Evolutionary conservation across 2,797 vertebrate genomes (phyloP), one percentile per base, ranked within the genome.

Genomic region (Trachops cirrhosus): DNA sequence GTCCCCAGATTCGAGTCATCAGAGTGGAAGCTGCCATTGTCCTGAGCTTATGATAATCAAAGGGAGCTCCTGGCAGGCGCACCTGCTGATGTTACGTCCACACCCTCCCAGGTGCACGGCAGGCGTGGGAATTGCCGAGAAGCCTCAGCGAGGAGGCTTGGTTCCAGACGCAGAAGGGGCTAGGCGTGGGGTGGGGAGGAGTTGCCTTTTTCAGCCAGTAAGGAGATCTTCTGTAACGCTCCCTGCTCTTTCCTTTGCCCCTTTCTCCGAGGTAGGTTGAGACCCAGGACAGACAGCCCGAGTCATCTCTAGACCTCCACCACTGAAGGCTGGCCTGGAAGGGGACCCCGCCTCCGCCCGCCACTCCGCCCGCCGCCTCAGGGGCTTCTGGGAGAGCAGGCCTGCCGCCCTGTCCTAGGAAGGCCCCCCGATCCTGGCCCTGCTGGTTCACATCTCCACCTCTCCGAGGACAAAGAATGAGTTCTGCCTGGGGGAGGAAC

Each of bases 381-480:
- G 48, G 85, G 94, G 48, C 91, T 46, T 52, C 19, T 34, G 19
- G 91, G 97, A 97, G 96, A 84, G 85, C 18, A 1, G 48, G 64
- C 57, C 74, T 21, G 41, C 12, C 9, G 0, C n/a, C 86, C 89
- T 67, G 84, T 89, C 82, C 84, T 48, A 52, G 26, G 41, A 80
- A 54, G 95, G 39, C 90, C 86, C 86, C 86, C 87, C 0, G 2
- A 8, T n/a, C 4, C 14, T 12, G 46, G 83, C 12, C 39, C 12
- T 34, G 83, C 82, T 71, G 37, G 91, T 91, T 86, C 95, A 39
- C 10, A 75, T 93, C 91, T 64, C 95, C 86, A 34, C 41, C 41
- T 93, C 93, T 97, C 90, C 70, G n/a, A 59, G 93, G 95, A 92
- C 96, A 91, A 91, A 94, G 94, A 92, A 91, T 0, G n/a, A 54